Conservation (phyloP, 2,113 vertebrate genomes). For the Lampris megalopsis region DNA sequence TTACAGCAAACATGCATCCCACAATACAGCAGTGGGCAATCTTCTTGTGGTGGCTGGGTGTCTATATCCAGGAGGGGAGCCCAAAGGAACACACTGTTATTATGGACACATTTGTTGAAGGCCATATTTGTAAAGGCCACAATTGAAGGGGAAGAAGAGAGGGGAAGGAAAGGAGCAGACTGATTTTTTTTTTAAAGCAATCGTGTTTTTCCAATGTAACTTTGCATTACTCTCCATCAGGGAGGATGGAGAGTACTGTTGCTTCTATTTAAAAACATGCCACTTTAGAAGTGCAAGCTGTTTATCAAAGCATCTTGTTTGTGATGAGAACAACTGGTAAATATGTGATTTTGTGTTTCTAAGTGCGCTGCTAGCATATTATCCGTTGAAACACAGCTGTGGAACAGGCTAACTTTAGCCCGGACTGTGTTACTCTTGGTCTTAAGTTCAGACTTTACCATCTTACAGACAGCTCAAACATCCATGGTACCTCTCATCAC, state of each 20-base stretch:
- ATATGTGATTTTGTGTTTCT: slow-evolving; percentile 16
- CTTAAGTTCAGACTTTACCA: slow-evolving; percentile 59
- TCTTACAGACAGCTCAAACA: slow-evolving; percentile 61
- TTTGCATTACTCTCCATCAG: background rate
- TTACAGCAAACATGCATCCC: slow-evolving; percentile 28
- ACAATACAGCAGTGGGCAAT: slow-evolving; percentile 33
- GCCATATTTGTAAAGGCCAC: slow-evolving; percentile 42
- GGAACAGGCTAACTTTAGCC: slow-evolving; percentile 56
- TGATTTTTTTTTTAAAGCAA: slow-evolving; percentile 38
- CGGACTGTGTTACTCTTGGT: slow-evolving; percentile 35
- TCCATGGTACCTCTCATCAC: slow-evolving; percentile 33
- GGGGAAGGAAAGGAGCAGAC: background rate
- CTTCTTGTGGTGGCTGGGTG: slow-evolving; percentile 27
- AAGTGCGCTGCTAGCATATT: slow-evolving; percentile 10
- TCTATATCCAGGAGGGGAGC: slow-evolving; percentile 37
- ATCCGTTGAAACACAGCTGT: slow-evolving; percentile 50
- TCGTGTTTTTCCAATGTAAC: background rate
- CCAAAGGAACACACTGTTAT: slow-evolving; percentile 52
- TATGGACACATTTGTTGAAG: slow-evolving; percentile 30
- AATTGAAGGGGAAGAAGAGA: slow-evolving; percentile 60
- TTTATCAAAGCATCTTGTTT: slow-evolving; percentile 19
- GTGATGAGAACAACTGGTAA: background rate
- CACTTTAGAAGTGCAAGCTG: slow-evolving; percentile 4
- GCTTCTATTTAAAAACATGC: slow-evolving; percentile 1
- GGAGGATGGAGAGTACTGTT: background rate